A percentile compares a stretch with the other conserved stretches of the same genome.
phyloP scores from a whole-genome alignment of 2,888 invertebrate species.

The Ophraella communa region DNA sequence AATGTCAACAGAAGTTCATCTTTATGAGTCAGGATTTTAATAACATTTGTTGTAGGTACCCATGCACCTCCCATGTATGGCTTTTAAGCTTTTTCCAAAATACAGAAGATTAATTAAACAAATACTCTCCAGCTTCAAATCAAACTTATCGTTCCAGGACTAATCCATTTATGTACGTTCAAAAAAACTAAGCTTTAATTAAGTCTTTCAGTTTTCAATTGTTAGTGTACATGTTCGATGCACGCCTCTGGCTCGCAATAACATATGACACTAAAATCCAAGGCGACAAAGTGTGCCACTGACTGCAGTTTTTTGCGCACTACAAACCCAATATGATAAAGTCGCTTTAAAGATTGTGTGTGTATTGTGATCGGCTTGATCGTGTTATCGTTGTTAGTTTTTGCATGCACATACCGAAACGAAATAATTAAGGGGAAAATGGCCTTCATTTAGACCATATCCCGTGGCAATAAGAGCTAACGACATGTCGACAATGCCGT shows the following conservation, averaged over 20 bases:
- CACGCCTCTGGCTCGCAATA: neutral
- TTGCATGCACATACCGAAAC: conserved; percentile 33
- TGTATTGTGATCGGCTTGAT: conserved; percentile 17
- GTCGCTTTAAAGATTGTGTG: conserved; percentile 29
- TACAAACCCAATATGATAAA: conserved; percentile 28
- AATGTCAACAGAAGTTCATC: too few species aligned
- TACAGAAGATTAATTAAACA: too few species aligned
- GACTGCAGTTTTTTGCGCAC: conserved; percentile 34
- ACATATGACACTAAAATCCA: conserved; percentile 6
- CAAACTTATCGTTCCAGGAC: too few species aligned
- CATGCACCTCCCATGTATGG: too few species aligned
- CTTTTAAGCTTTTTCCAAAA: too few species aligned
- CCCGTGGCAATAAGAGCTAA: conserved; percentile 40
- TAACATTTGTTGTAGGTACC: too few species aligned
- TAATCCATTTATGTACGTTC: too few species aligned
- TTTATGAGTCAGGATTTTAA: too few species aligned
- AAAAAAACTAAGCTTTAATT: too few species aligned
- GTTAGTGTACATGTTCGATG: neutral
- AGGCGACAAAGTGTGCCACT: conserved; percentile 32
- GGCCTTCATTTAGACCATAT: conserved; percentile 37
- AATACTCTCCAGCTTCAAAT: too few species aligned
- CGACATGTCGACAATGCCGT: conserved; percentile 43
- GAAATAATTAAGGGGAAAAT: conserved; percentile 40
- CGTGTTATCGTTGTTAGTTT: conserved; percentile 19
- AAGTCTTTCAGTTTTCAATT: too few species aligned